phyloP scores from a whole-genome alignment of 2,888 invertebrate species.

The Drosophila mimetica region DNA sequence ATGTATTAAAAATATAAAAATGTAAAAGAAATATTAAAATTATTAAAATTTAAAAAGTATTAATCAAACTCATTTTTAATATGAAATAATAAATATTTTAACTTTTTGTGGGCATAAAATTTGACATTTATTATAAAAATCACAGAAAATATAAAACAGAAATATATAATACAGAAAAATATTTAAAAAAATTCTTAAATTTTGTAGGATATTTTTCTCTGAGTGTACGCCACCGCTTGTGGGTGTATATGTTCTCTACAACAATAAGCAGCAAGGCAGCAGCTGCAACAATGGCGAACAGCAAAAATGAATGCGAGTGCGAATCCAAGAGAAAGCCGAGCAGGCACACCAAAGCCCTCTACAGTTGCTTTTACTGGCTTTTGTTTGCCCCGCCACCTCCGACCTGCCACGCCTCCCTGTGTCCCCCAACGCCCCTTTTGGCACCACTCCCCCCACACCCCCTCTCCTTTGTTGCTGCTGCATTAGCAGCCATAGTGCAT shows the following conservation, averaged over 20 bases:
- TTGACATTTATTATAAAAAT: no score
- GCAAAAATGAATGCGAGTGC: constrained; percentile 54
- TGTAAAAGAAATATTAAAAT: neutral
- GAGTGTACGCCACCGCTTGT: constrained; percentile 4
- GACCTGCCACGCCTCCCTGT: constrained; percentile 3
- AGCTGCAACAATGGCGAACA: constrained; percentile 69
- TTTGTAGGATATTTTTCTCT: neutral
- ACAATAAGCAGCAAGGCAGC: constrained; percentile 61
- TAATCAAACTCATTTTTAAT: no score
- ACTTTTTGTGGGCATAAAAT: no score
- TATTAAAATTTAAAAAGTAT: neutral
- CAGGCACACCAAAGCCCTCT: constrained; percentile 22
- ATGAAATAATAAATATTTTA: no score
- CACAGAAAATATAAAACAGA: no score
- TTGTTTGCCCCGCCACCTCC: constrained; percentile 48
- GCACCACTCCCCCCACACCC: neutral
- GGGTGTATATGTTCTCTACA: constrained; percentile 38
- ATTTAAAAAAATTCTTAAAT: neutral
- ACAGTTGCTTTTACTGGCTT: constrained; percentile 75
- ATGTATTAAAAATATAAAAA: no score
- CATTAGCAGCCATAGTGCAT: constrained; percentile 68
- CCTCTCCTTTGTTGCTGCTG: constrained; percentile 41
- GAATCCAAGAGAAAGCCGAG: constrained; percentile 15
- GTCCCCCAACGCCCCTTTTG: no score
- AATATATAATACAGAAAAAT: no score